Base-by-base conservation (phyloP, 2,888 invertebrate genomes). In the Dynastes hyllus region DNA sequence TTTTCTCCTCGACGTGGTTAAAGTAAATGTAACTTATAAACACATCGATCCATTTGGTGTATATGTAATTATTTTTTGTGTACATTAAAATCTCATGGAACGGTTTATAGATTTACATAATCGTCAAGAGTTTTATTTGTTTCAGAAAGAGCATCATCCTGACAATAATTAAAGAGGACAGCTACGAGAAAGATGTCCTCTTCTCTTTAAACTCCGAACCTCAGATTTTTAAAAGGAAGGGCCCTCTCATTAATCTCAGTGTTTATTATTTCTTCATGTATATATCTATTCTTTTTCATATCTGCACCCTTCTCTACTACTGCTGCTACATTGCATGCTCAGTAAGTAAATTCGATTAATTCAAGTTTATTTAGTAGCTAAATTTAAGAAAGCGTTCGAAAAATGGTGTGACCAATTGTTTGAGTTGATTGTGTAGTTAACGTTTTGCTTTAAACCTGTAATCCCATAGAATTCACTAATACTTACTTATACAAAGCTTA, bases 171-270 rank as follows among this genome's bases (percentile, higher is more conserved):
- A 98, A 99, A 90, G 98, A 98, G 87, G 98, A 99, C 90, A 97
- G 98, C 87, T 99, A 99, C 89, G 98, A 99, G 90, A 98, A 99
- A 89, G 96, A 97, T 87, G 97, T 98, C 50, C 92, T 95, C 29
- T 97, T 99, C 90, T n/a, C n/a, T n/a, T n/a, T n/a, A n/a, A n/a
- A n/a, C n/a, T n/a, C n/a, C 8, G 95, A 96, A 84, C 99, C 99
- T 13, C 93, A 94, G 86, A 92, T 96, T n/a, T n/a, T n/a, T n/a
- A n/a, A n/a, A 93, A 93, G 92, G 86, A 80, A 75, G 77, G 50
- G 66, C 76, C 69, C 67, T 71, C 73, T 79, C 27, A 77, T 53
- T 76, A 76, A 71, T 53, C 80, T 81, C 79, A 84, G 80, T 83
- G 81, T 79, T 82, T 83, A 79, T 82, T 81, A 79, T 82, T 81